These are phyloP conservation scores for Isotomurus palustris DNA, from an alignment of 2,888 invertebrate species.

Conservation along the genomic window DNA sequence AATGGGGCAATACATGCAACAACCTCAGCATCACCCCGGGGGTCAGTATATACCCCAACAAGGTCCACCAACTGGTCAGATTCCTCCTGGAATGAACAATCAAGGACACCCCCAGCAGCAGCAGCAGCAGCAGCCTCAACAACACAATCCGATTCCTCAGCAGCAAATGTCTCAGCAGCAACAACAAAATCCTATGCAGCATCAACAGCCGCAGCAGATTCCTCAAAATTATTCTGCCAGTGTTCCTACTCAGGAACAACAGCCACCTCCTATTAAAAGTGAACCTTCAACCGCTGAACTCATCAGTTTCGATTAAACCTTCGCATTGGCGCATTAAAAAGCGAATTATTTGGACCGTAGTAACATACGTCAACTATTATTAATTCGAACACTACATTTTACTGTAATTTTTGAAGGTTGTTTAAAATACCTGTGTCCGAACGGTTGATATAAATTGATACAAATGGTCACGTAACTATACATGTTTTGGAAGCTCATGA, in stretches of 20 bases:
- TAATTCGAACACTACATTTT: no score
- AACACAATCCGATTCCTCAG: conserved; percentile 36
- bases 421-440: no score
- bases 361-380: no score
- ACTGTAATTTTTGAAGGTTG: no score
- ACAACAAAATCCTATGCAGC: conserved; percentile 31
- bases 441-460: no score
- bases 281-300: conserved; percentile 40
- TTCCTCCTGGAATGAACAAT: no score
- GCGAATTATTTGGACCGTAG: no score
- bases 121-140: conserved; percentile 7
- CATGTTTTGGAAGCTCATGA: no score
- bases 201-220: conserved; percentile 23
- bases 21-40: background rate
- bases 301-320: conserved; percentile 47
- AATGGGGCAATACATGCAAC: background rate
- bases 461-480: no score
- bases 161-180: conserved; percentile 33
- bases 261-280: conserved; percentile 17
- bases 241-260: conserved; percentile 11
- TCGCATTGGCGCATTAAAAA: no score
- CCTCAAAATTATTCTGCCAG: conserved; percentile 1
- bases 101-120: conserved; percentile 12
- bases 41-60: conserved; percentile 3
- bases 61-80: background rate